Evolutionary conservation across 2,797 vertebrate species (phyloP), one percentile per base, ranked within the genome.

Genomic region (Gambelia wislizenii): DNA sequence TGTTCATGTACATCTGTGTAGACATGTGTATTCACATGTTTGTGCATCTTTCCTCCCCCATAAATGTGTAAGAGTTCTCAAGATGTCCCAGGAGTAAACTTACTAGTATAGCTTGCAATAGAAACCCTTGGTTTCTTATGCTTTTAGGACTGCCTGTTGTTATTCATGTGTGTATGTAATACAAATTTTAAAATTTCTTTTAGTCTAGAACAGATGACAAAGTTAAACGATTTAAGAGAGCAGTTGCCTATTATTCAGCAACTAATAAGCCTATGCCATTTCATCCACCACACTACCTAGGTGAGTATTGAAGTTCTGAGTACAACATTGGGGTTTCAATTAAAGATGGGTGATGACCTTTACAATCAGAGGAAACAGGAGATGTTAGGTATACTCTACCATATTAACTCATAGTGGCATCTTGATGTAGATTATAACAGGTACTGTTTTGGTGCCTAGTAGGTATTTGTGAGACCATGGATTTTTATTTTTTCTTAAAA

Each of bases 131-230:
- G 1, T 54, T 87, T 39, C 6, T 30, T 64, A n/a, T 61, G 59
- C 13, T 64, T 2, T 30, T 8, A 6, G 82, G 39, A 69, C 90
- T 47, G 85, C 14, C 6, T 92, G 0, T 14, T 79, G 76, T 18
- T 89, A n/a, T 80, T 76, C 10, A 47, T 81, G 61, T n/a, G 2
- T 78, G 30, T 52, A 69, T 92, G 87, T 88, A 85, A 94, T 95
- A 91, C 95, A 92, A 42, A 61, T 89, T 90, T 89, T 92, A 92
- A n/a, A 91, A 44, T 94, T 91, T 89, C 94, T 97, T 97, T 94
- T 92, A 99, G 98, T 99, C 98, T 93, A 98, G 98, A 97, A 98
- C 97, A 91, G 98, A 98, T 96, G 98, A 99, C 97, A 99, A 99
- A 98, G 97, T 98, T 92, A 92, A 98, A 94, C 98, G 98, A 89